Base-by-base conservation (phyloP, 2,888 invertebrate species). In the Ochropacha duplaris region DNA sequence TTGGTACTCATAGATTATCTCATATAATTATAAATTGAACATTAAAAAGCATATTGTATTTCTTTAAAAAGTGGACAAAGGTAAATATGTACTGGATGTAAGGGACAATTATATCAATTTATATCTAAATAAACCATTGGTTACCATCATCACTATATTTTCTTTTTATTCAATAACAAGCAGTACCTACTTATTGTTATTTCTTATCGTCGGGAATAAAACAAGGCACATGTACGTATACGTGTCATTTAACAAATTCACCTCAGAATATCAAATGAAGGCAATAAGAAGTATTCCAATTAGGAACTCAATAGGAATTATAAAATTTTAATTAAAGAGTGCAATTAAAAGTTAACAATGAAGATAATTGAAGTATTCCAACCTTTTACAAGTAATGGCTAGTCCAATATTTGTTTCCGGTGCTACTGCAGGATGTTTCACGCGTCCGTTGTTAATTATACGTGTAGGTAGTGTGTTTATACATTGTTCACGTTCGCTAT, bases 391-490 rank as follows among this genome's bases (percentile, higher is more conserved):
- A 58, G 57, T 62, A 72, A 72, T 64, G 59, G 64, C 58, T 62
- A 57, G 55, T 61, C 65, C 78, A 79, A 78, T 74, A 76, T 77
- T 76, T 61, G 69, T 68, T 78, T 77, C 73, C 74, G 63, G 62
- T 63, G 28, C 67, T n/a, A 71, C 59, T 69, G 65, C 61, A 72
- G 60, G 59, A 65, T 71, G 65, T 68, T 75, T 69, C 77, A 76
- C 76, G 77, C 75, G 69, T 73, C 62, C 57, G 58, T 57, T 78
- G 78, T 65, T 84, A 82, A 83, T 80, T 78, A 44, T 44, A 60
- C 8, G 12, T 12, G 31, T 31, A n/a, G n/a, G 31, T 31, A 24
- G n/a, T 51, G 14, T 24, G 34, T 34, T 69, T 62, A 0, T 3
- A 3, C 44, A 19, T 64, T 56, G 60, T 64, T 62, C 57, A 54